These are phyloP conservation scores for Pantherophis alleghaniensis DNA, from an alignment of 2,797 vertebrate species.

Conservation along the genomic window DNA sequence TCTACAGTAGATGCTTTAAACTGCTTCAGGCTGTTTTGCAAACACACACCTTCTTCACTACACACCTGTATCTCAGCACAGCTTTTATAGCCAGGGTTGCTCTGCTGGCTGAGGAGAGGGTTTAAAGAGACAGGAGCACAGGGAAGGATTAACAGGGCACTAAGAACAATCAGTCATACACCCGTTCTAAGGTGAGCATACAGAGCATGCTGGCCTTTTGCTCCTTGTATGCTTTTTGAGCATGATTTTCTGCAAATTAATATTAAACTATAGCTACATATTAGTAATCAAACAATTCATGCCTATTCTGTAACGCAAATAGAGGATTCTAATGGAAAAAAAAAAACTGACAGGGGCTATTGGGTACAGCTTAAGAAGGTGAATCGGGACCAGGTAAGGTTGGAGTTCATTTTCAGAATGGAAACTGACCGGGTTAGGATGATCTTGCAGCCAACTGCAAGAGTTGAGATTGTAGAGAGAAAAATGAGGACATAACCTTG, in stretches of 20 bases:
- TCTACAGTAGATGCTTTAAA: not conserved
- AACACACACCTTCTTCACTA: not conserved
- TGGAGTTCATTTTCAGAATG: not conserved
- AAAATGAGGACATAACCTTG: not conserved
- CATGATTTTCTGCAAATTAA: not conserved
- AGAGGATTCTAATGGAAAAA: not conserved
- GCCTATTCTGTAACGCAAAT: not conserved
- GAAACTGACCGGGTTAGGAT: not conserved
- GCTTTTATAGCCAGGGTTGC: not conserved
- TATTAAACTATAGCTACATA: not conserved
- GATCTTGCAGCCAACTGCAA: not conserved
- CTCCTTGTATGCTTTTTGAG: not conserved
- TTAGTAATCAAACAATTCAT: not conserved
- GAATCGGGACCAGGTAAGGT: not conserved
- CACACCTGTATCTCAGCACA: not conserved
- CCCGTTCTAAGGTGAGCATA: not conserved
- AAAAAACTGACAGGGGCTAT: not conserved
- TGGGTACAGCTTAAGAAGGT: not conserved
- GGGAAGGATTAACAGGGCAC: not conserved
- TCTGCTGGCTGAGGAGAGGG: not conserved
- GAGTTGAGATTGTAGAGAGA: not conserved
- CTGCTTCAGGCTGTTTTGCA: not conserved
- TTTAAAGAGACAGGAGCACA: not conserved
- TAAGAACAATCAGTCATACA: not conserved
- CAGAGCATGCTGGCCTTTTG: not conserved